phyloP scores from a whole-genome alignment of 2,888 invertebrate genomes.

The Scaptomyza reducta region DNA sequence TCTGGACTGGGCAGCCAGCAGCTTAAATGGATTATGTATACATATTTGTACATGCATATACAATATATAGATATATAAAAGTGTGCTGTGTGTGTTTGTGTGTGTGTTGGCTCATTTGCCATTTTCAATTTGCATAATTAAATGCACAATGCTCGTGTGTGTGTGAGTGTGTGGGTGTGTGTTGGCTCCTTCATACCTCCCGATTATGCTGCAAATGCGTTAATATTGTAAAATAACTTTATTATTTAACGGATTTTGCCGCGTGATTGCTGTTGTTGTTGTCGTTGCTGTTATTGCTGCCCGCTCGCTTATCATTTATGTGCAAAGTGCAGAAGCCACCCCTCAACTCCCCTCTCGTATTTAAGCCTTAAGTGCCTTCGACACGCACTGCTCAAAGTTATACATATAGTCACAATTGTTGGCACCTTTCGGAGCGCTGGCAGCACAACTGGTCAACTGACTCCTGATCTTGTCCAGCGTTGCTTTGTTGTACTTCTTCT shows the following conservation, averaged over 20 bases:
- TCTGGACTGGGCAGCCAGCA: slow-evolving; percentile 48
- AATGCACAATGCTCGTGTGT: slow-evolving; percentile 48
- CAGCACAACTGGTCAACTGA: slow-evolving; percentile 35
- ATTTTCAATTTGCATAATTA: slow-evolving; percentile 76
- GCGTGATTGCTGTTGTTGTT: slow-evolving; percentile 46
- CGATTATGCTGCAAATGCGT: slow-evolving; percentile 64
- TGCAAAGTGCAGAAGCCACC: slow-evolving; percentile 19
- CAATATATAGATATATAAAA: neutral
- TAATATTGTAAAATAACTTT: slow-evolving; percentile 71
- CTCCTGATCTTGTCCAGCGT: slow-evolving; percentile 55
- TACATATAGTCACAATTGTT: slow-evolving; percentile 43
- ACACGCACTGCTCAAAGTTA: slow-evolving; percentile 59
- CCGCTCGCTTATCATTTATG: slow-evolving; percentile 45
- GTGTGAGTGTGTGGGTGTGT: neutral
- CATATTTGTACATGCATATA: slow-evolving; percentile 42
- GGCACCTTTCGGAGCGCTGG: slow-evolving; percentile 19
- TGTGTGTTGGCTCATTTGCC: slow-evolving; percentile 51
- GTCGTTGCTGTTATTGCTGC: slow-evolving; percentile 31
- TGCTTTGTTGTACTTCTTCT: slow-evolving; percentile 34
- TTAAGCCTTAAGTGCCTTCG: slow-evolving; percentile 54
- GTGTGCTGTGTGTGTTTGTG: slow-evolving; percentile 15
- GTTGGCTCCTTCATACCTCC: slow-evolving; percentile 14
- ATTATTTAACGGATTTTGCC: slow-evolving; percentile 61
- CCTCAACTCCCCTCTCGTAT: neutral
- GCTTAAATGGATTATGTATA: slow-evolving; percentile 67